Conservation (phyloP, 2,888 invertebrate genomes). For the Nesidiocoris tenuis region DNA sequence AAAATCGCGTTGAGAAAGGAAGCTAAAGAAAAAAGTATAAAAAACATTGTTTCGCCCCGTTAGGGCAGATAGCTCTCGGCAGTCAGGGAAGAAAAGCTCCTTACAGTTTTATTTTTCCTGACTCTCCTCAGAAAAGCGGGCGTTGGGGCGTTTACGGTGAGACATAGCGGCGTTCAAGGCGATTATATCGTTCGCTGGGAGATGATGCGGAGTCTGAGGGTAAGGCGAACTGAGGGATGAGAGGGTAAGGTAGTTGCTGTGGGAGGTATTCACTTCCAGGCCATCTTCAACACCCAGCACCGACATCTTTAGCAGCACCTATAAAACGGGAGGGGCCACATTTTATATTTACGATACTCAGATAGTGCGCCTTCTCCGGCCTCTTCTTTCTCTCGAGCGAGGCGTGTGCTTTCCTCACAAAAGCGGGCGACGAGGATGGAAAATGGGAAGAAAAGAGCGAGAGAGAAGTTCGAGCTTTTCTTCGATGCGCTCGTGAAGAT, state of each 20-base stretch:
- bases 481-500: neutral
- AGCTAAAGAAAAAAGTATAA: neutral
- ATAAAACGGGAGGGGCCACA: slow-evolving; percentile 22
- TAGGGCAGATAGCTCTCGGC: neutral
- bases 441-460: neutral
- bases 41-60: neutral
- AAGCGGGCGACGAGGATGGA: neutral
- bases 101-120: neutral
- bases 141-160: neutral
- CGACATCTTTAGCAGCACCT: neutral
- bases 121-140: neutral
- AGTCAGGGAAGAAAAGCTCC: neutral
- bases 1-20: neutral
- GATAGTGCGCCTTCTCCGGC: slow-evolving; percentile 8
- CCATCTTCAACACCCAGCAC: neutral
- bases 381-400: slow-evolving; percentile 20
- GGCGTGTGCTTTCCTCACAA: neutral
- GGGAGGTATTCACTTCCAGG: too few relatives aligned
- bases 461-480: neutral
- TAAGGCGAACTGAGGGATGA: too few relatives aligned
- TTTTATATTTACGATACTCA: slow-evolving; percentile 42
- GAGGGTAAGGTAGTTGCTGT: too few relatives aligned
- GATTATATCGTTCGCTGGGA: slow-evolving; percentile 25
- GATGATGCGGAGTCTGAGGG: neutral
- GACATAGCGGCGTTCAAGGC: slow-evolving; percentile 34